A percentile compares a stretch with the other conserved stretches of the same genome.
Evolutionary conservation across 1,140 invertebrate species (phyloP).

Genomic region (Charaxes varanes): DNA sequence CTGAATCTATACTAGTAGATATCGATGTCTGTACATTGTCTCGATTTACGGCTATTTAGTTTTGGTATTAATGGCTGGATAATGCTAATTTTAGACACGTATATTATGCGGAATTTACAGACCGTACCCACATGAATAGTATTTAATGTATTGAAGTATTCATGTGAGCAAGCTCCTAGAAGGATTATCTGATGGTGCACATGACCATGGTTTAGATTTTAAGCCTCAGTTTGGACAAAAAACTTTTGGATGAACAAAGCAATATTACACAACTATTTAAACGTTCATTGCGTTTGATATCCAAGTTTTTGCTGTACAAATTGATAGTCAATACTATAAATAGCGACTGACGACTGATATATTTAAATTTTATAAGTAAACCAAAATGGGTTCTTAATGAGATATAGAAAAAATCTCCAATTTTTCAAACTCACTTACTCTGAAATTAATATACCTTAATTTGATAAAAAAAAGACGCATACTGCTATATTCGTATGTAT

Average conservation of each 20-base stretch:
- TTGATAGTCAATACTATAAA: neutral
- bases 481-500: conserved; percentile 10
- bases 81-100: conserved; percentile 21
- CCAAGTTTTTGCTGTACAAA: neutral
- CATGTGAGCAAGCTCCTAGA: too few relatives aligned
- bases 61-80: conserved; percentile 24
- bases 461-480: conserved; percentile 12
- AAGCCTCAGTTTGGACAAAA: too few relatives aligned
- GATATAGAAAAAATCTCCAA: too few relatives aligned
- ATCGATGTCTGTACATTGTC: conserved; percentile 35
- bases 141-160: conserved; percentile 8
- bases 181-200: too few relatives aligned
- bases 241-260: neutral
- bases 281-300: neutral
- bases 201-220: too few relatives aligned
- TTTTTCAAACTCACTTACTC: neutral
- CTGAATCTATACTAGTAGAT: conserved; percentile 36
- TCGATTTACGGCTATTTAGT: conserved; percentile 36
- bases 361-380: too few relatives aligned
- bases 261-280: neutral
- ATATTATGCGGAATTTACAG: conserved; percentile 15
- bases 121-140: conserved; percentile 16
- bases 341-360: too few relatives aligned
- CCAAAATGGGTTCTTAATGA: too few relatives aligned
- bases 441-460: conserved; percentile 8